phyloP scores from a whole-genome alignment of 92 coral and sea anemone genomes.

The Palythoa caribaeorum region DNA sequence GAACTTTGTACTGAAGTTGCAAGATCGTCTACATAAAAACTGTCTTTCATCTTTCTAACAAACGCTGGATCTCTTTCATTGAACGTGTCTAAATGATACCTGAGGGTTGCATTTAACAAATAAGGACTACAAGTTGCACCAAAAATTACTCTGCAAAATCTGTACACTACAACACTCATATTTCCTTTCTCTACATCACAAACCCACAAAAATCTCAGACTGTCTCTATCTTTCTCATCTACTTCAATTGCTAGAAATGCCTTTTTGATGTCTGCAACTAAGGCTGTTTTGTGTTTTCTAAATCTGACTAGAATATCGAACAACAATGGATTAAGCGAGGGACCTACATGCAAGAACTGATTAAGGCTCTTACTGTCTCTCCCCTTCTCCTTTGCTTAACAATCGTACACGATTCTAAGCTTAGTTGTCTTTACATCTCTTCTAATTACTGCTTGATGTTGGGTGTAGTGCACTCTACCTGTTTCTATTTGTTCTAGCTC shows the following conservation, averaged over 20 bases:
- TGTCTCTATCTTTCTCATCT: constrained; percentile 40
- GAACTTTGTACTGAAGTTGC: constrained; percentile 47
- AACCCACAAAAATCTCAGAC: constrained; percentile 10
- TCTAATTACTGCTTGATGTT: constrained; percentile 27
- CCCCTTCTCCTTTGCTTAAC: constrained; percentile 20
- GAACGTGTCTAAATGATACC: constrained; percentile 59
- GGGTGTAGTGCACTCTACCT: constrained; percentile 21
- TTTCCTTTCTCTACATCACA: constrained; percentile 7
- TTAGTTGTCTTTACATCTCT: constrained; percentile 33
- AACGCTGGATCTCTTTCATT: constrained; percentile 53
- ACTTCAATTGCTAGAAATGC: constrained; percentile 45
- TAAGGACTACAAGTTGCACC: no score
- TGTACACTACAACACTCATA: constrained; percentile 33
- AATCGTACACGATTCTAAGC: constrained; percentile 23
- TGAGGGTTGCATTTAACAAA: constrained; percentile 57
- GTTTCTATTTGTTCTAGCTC: constrained; percentile 43
- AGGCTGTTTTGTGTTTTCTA: constrained; percentile 22
- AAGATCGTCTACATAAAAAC: constrained; percentile 64
- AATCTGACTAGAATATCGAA: constrained; percentile 28
- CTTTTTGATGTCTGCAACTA: constrained; percentile 39
- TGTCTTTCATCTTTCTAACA: constrained; percentile 39
- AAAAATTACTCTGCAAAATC: constrained; percentile 52
- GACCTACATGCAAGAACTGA: neutral
- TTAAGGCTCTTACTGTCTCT: constrained; percentile 14
- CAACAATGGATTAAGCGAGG: neutral